Evolutionary conservation across 2,888 invertebrate genomes (phyloP), one percentile per base, ranked within the genome.

Genomic region (Caenorhabditis sp.): DNA sequence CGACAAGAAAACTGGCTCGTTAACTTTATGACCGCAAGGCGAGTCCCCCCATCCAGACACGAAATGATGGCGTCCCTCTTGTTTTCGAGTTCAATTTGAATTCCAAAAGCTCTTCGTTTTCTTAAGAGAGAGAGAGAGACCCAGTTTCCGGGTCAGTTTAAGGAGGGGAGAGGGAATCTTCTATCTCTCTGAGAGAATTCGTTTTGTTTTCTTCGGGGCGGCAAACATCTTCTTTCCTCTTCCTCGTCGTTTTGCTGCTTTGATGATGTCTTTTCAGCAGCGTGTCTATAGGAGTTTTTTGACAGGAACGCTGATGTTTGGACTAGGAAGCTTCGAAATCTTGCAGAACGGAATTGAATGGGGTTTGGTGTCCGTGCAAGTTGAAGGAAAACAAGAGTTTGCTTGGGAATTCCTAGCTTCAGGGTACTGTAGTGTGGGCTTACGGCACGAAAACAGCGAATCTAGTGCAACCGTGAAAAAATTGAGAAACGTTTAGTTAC

Each of bases 21-120:
- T 76, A 76, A 76, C 76, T 76, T 76, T 76, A 76, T 76, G 76
- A 76, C 76, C 76, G 44, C 68, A n/a, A 54, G 63, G 51, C 31
- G 72, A 56, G 41, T 56, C 58, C 19, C 58, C n/a, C n/a, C n/a
- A n/a, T n/a, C n/a, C n/a, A n/a, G 22, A 44, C 58, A 28, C 19
- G 19, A 47, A 47, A 54, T 19, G 41, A 22, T 6, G 26, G 12
- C 56, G 12, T 28, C 38, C 12, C 54, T 24, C 54, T 74, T 64
- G 64, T 74, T 74, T 64, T 59, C 74, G 75, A 66, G 75, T 75
- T 68, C 75, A 75, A 75, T 75, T 75, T 68, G 66, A 75, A 75
- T 75, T 66, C 22, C 47, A n/a, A n/a, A 51, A 51, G 41, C 51
- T 44, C 35, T 38, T 35, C 26, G 26, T n/a, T 22, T 49, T 19